phyloP scores from a whole-genome alignment of 2,113 vertebrate species.

The Toxotes chatareus region DNA sequence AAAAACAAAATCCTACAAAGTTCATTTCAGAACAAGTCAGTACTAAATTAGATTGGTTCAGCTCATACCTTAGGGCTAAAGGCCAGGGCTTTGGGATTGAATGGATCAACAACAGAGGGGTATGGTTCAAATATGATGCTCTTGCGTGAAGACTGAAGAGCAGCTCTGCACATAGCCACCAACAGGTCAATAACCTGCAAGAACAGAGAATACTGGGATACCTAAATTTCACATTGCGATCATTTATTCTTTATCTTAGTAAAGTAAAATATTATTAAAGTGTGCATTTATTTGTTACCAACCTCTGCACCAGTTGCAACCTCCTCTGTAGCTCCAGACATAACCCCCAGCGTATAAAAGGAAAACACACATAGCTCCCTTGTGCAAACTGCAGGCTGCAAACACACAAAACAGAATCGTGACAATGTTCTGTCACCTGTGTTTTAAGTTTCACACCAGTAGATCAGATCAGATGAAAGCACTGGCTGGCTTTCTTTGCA shows the following conservation, averaged over 20 bases:
- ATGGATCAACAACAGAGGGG: conserved; percentile 94
- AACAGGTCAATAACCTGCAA: conserved; percentile 94
- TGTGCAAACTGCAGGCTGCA: conserved; percentile 94
- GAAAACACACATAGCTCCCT: conserved; percentile 97
- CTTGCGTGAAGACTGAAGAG: conserved; percentile 95
- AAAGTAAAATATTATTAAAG: not conserved
- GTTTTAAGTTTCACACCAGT: not conserved
- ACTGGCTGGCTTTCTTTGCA: not conserved
- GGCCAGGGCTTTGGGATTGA: conserved; percentile 92
- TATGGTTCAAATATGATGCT: conserved; percentile 98
- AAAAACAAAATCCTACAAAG: not conserved
- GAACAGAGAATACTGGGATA: conserved; percentile 7
- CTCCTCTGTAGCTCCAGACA: conserved; percentile 95
- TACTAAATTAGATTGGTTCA: not conserved
- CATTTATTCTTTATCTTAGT: not conserved
- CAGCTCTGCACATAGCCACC: conserved; percentile 96
- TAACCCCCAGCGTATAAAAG: conserved; percentile 94
- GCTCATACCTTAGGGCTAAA: conserved; percentile 94
- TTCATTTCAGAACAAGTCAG: not conserved
- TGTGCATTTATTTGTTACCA: conserved; percentile 10
- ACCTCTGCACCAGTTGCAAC: conserved; percentile 97
- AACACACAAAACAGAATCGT: conserved; percentile 27
- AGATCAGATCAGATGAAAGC: not conserved
- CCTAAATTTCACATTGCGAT: not conserved
- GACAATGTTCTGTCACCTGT: not conserved